Evolutionary conservation across 2,797 vertebrate species (phyloP), one percentile per base, ranked within the genome.

Genomic region (Sitta carolinensis): DNA sequence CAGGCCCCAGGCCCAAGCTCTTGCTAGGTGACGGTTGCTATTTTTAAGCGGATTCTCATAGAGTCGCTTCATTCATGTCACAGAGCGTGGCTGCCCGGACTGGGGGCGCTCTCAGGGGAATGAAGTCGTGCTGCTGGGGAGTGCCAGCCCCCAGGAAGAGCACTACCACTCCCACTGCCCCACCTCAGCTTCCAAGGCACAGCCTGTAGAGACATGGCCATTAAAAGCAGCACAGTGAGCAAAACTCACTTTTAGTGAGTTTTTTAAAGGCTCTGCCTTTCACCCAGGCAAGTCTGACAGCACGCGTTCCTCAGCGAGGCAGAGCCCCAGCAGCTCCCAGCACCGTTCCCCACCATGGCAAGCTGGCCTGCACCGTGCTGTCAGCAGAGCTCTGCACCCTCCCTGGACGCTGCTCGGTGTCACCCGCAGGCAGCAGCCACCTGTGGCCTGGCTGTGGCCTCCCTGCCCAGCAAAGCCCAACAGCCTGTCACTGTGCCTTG

Each of bases 41-140:
- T 84, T 89, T 93, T 82, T 55, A 84, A 76, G 90, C 4, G 17
- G 52, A 47, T 67, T 67, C 63, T 78, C 68, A 16, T 0, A 48
- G 80, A 92, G 34, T 34, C 62, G 14, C 55, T 82, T 47, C 61
- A 48, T 72, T 91, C 50, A 64, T 47, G 75, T 54, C 11, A 43
- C 0, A 26, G 47, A 43, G 38, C 0, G 0, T 17, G 12, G 29
- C 48, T 8, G n/a, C 0, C 1, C 2, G 43, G 51, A 18, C 0
- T 7, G 66, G 64, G 61, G 21, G 47, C 48, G 87, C 45, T 36
- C 61, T 20, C 12, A 13, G 57, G n/a, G 21, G 52, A 34, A 34
- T 0, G 0, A 3, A 10, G 55, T 10, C 8, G 4, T 0, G 3
- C 52, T 45, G 66, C 67, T 5, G 82, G 16, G 27, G 47, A 45